Evolutionary conservation across 2,797 vertebrate genomes (phyloP).

Genomic region (Zalophus californianus): DNA sequence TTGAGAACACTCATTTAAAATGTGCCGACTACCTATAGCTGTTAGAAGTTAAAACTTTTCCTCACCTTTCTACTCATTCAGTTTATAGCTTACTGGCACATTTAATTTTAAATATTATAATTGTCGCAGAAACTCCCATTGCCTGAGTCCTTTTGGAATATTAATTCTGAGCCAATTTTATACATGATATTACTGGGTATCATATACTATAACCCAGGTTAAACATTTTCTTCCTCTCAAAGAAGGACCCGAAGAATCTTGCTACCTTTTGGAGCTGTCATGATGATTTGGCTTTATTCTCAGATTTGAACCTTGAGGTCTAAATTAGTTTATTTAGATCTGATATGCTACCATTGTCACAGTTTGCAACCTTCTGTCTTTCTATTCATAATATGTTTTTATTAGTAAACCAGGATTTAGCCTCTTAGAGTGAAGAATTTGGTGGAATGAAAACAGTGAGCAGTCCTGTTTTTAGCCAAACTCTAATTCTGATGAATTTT

Average conservation of each 20-base stretch:
- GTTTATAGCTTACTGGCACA: not conserved
- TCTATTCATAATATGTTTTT: conserved; percentile 45
- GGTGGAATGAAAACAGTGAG: conserved; percentile 1
- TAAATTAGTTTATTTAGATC: conserved; percentile 39
- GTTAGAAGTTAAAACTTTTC: not conserved
- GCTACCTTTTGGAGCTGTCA: not conserved
- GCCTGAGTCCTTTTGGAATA: conserved; percentile 7
- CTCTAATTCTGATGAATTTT: not conserved
- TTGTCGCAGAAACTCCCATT: conserved; percentile 11
- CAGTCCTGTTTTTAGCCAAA: not conserved
- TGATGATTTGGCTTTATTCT: conserved; percentile 34
- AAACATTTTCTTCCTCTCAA: conserved; percentile 15
- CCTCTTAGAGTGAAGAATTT: not conserved
- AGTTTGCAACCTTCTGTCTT: not conserved
- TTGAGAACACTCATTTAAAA: conserved; percentile 22
- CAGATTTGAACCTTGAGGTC: not conserved
- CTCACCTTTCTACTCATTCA: not conserved
- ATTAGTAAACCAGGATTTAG: conserved; percentile 39
- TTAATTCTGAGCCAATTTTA: conserved; percentile 38
- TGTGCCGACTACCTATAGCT: not conserved
- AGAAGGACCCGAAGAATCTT: not conserved
- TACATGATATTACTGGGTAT: not conserved
- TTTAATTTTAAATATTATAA: conserved; percentile 14
- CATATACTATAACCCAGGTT: not conserved
- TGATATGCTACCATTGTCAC: not conserved